Base-by-base conservation (phyloP, 2,888 invertebrate genomes). In the Fragum fragum region DNA sequence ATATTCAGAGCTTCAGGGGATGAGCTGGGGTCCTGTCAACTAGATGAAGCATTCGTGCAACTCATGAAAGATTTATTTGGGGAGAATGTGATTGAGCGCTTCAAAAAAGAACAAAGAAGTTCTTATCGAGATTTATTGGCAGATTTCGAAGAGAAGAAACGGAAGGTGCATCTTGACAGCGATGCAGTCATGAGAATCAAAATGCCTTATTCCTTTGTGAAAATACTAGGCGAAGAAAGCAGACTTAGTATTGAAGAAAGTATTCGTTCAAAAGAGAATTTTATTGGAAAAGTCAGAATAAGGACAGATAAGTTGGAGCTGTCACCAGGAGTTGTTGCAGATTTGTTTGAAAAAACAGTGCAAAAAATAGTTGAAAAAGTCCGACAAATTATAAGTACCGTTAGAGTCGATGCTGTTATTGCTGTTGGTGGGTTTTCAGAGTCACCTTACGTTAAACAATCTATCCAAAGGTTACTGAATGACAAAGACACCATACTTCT, bases 391-490 rank as follows among this genome's bases (percentile, higher is more conserved):
- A 57, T 52, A 3, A 36, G 52, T 55, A 26, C 29, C 2, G 47
- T 55, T 28, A 28, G n/a, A 28, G 59, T 77, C 6, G 29, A 77
- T 39, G 39, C 63, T 5, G 32, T 77, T 21, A 18, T 77, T 11
- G 42, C 72, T 26, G 77, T 77, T 55, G 77, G 77, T 28, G 77
- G 77, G 11, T 77, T 77, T 42, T 42, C 77, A 0, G 77, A 77
- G 57, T n/a, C n/a, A n/a, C n/a, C n/a, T n/a, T n/a, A n/a, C n/a
- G n/a, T n/a, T n/a, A n/a, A n/a, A n/a, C n/a, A 72, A 26, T 36
- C 68, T 3, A 39, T 77, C 16, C 36, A 26, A 16, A 72, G 52
- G 39, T 63, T 39, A 42, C 32, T 77, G 1, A 36, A 57, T 26
- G n/a, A 21, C 14, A 53, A 52, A 28, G 26, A 53, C 7, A 32